Percentiles rank a stretch among this genome's conserved stretches.
Conservation (phyloP, 2,888 invertebrate genomes). For the Belgica antarctica region DNA sequence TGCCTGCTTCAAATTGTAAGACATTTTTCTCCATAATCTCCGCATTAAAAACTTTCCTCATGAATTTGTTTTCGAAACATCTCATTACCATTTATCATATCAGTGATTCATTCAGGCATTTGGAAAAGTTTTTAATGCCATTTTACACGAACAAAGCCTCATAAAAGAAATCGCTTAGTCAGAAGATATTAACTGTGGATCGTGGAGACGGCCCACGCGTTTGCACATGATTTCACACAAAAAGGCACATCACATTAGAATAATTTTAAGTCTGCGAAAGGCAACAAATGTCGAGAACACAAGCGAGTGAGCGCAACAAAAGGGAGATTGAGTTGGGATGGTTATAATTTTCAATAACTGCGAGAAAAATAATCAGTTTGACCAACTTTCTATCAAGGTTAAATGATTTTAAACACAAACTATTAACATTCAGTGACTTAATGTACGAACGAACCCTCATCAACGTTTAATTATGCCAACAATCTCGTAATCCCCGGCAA, state of each 20-base stretch:
- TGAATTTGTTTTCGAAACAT: not conserved
- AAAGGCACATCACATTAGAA: not conserved
- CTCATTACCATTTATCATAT: slow-evolving; percentile 29
- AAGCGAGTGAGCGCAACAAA: not conserved
- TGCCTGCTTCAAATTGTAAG: not conserved
- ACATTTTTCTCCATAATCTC: no score
- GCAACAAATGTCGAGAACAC: not conserved
- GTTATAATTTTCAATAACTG: no score
- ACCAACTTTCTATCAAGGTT: no score
- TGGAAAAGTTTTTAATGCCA: not conserved
- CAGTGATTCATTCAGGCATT: slow-evolving; percentile 4
- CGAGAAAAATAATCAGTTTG: no score
- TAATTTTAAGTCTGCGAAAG: not conserved
- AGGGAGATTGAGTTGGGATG: not conserved
- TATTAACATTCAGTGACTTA: no score
- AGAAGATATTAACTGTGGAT: not conserved
- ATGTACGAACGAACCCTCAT: no score
- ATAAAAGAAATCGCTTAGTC: slow-evolving; percentile 14
- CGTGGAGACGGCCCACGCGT: slow-evolving; percentile 1
- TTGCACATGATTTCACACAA: slow-evolving; percentile 5
- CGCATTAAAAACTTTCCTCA: no score
- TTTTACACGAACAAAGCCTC: not conserved
- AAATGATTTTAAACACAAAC: no score
- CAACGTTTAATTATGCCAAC: slow-evolving; percentile 13
- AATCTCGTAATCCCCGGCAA: not conserved